phyloP scores from a whole-genome alignment of 2,888 invertebrate species.

The Capitulum mitella region DNA sequence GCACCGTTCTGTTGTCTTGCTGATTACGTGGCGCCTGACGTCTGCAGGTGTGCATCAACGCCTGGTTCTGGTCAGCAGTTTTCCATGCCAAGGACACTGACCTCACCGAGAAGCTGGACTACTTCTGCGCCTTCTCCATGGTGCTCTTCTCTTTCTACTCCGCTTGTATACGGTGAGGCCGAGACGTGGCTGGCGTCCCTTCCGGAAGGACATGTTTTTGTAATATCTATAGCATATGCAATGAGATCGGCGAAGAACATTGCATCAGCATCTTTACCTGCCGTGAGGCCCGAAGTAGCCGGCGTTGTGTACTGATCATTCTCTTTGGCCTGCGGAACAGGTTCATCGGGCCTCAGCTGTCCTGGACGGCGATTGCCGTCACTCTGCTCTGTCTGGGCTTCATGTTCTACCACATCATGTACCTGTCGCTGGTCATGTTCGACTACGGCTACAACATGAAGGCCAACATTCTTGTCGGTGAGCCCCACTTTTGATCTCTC shows the following conservation, averaged over 20 bases:
- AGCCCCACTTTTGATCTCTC: no score
- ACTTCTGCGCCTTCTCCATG: slow-evolving; percentile 81
- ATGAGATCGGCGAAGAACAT: no score
- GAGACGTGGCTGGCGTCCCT: no score
- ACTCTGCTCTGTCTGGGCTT: slow-evolving; percentile 55
- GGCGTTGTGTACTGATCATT: no score
- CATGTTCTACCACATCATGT: slow-evolving; percentile 68
- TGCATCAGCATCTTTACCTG: no score
- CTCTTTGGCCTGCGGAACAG: no score
- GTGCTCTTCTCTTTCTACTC: slow-evolving; percentile 67
- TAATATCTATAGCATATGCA: no score
- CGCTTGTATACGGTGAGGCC: slow-evolving; percentile 59
- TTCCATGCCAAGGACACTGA: slow-evolving; percentile 81
- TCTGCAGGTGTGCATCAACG: slow-evolving; percentile 71
- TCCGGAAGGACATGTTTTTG: no score
- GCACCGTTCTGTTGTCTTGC: no score
- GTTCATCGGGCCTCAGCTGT: slow-evolving; percentile 26
- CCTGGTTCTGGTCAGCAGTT: slow-evolving; percentile 87
- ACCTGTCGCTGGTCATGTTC: slow-evolving; percentile 67
- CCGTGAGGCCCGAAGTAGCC: no score
- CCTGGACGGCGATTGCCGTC: slow-evolving; percentile 40
- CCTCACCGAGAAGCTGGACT: slow-evolving; percentile 89
- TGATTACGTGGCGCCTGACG: no score
- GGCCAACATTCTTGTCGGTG: slow-evolving; percentile 44
- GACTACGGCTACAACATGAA: slow-evolving; percentile 92